Evolutionary conservation across 2,888 invertebrate genomes (phyloP).

Genomic region (Polydrusus pterygomalis): DNA sequence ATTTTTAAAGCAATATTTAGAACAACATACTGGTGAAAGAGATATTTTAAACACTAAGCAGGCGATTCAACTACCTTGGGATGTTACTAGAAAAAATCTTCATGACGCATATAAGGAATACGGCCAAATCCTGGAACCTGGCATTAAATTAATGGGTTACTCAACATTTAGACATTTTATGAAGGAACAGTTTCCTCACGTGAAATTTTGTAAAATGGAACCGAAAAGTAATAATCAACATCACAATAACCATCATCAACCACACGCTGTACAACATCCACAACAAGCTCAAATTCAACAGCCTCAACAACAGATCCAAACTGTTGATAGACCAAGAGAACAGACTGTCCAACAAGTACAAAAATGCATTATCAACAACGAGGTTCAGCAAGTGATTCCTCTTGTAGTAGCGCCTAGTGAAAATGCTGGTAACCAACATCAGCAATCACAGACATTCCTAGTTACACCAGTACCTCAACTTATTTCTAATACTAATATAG

Average conservation of each 20-base stretch:
- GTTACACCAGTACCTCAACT: conserved; percentile 81
- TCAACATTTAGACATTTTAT: conserved; percentile 87
- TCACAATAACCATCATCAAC: conserved; percentile 65
- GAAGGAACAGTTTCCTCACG: conserved; percentile 87
- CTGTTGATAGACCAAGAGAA: conserved; percentile 73
- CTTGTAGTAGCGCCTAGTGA: conserved; percentile 76
- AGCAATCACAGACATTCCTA: conserved; percentile 79
- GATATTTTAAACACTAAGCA: conserved; percentile 74
- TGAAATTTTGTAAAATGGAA: conserved; percentile 80
- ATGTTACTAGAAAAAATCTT: conserved; percentile 80
- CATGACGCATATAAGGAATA: conserved; percentile 85
- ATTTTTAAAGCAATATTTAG: conserved; percentile 83
- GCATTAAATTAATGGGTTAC: conserved; percentile 86
- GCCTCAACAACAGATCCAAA: conserved; percentile 67
- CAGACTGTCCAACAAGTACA: conserved; percentile 70
- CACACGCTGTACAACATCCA: conserved; percentile 70
- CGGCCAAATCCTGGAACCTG: conserved; percentile 81
- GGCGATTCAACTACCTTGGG: conserved; percentile 75
- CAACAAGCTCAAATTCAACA: conserved; percentile 70
- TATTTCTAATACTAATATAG: conserved; percentile 72
- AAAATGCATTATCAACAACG: conserved; percentile 77
- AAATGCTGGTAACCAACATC: conserved; percentile 72
- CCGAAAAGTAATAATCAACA: conserved; percentile 74
- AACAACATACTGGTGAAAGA: conserved; percentile 77
- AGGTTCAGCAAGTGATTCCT: conserved; percentile 78